Evolutionary conservation across 2,888 invertebrate genomes (phyloP), one percentile per base, ranked within the genome.

Genomic region (Dryocosmus kuriphilus): DNA sequence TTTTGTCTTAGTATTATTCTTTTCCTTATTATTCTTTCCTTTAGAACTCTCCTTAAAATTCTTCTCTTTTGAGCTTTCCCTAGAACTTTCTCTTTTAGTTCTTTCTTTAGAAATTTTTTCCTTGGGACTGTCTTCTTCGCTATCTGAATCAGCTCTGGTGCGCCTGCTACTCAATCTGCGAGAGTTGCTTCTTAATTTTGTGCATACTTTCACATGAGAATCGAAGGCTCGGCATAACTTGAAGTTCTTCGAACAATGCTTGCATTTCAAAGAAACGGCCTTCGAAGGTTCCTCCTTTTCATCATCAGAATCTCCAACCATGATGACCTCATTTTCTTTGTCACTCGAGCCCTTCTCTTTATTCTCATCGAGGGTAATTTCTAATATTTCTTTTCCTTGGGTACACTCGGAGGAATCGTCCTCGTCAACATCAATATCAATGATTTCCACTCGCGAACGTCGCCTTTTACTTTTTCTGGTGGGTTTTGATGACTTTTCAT

Each of bases 321-420:
- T 90, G 77, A 91, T 91, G n/a, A 91, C 87, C 38, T 88, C 90
- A 74, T 91, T 91, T 75, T 91, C 91, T 74, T 91, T 91, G 75
- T 91, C 91, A 76, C 91, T 91, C 2, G 91, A 91, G 30, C 86
- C 88, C 71, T 91, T 91, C 75, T 89, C 90, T 71, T 90, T 91
- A n/a, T 81, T 87, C 60, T 89, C 89, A 19, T 90, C 90, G 30
- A 90, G 78, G 2, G 88, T 89, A 35, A 90, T 89, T 73, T 91
- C 91, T 19, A 88, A 86, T 24, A 89, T 84, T 2, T 86, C 84
- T 8, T 79, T 80, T 6, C 82, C 81, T 11, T 30, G 22, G 9
- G 30, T 11, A 11, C 77, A 19, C 79, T 55, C 76, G 73, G 51
- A 74, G 14, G 30, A 81, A 32, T 87, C 86, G 0, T 87, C 87